A percentile compares a stretch with the other conserved stretches of the same genome.
Conservation (phyloP, 2,888 invertebrate genomes). For the Nowickia ferox region DNA sequence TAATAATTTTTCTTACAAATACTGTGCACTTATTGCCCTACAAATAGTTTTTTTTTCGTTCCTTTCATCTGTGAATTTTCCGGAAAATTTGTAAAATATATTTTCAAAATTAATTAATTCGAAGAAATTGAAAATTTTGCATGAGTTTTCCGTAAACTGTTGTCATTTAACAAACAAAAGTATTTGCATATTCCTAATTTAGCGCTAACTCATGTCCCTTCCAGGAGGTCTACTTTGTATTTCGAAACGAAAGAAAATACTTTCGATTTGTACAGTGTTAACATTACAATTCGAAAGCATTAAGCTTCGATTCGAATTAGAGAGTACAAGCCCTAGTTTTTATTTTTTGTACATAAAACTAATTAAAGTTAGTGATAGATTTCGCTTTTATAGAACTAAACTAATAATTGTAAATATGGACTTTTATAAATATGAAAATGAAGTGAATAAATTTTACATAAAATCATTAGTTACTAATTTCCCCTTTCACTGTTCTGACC, state of each 20-base stretch:
- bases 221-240: too few relatives aligned
- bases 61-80: neutral
- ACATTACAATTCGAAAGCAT: too few relatives aligned
- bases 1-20: too few relatives aligned
- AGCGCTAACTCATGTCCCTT: slow-evolving; percentile 68
- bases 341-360: slow-evolving; percentile 48
- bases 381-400: slow-evolving; percentile 28
- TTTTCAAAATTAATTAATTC: neutral
- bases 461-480: slow-evolving; percentile 79
- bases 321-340: too few relatives aligned
- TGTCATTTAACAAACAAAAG: slow-evolving; percentile 35
- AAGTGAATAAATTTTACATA: slow-evolving; percentile 72
- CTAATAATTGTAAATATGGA: slow-evolving; percentile 44
- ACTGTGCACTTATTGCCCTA: neutral
- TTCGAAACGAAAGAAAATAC: too few relatives aligned
- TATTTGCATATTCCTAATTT: slow-evolving; percentile 27
- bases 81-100: slow-evolving; percentile 27
- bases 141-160: slow-evolving; percentile 38
- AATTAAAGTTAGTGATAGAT: neutral
- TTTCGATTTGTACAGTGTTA: too few relatives aligned
- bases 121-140: slow-evolving; percentile 7
- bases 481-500: slow-evolving; percentile 62
- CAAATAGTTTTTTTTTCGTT: neutral
- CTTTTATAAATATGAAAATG: slow-evolving; percentile 72
- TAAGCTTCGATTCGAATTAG: too few relatives aligned